Percentiles rank a stretch among this genome's conserved stretches.
These are phyloP conservation scores for Tragelaphus scriptus DNA, from an alignment of 2,113 vertebrate species.

Conservation along the genomic window DNA sequence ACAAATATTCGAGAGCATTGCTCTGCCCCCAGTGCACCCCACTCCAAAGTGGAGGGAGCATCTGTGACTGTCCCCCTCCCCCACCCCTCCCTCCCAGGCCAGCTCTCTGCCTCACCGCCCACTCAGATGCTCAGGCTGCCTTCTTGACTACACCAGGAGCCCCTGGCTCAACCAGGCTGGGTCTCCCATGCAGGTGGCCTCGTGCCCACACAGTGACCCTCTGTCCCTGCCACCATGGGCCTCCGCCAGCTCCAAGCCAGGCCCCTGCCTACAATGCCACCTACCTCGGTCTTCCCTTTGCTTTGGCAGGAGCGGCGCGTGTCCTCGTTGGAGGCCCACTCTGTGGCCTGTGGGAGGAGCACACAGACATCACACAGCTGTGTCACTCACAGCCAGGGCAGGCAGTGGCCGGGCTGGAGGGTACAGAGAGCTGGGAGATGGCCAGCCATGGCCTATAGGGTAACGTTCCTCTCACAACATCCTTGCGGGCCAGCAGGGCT, in stretches of 20 bases:
- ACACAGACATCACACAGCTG: conserved; percentile 67
- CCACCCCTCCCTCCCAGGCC: not conserved
- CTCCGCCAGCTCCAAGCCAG: not conserved
- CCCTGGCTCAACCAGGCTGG: not conserved
- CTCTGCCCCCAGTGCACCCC: not conserved
- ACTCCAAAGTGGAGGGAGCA: not conserved
- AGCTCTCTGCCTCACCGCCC: fast-evolving
- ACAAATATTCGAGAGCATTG: not conserved
- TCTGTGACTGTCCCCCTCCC: not conserved
- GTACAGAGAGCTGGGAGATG: not conserved
- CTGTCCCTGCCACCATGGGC: not conserved
- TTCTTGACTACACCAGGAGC: not conserved
- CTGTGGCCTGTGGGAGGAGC: conserved; percentile 91
- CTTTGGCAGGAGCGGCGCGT: conserved; percentile 98
- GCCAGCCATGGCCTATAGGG: not conserved
- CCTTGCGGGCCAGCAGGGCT: not conserved
- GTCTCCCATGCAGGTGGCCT: not conserved
- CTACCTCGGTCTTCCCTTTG: conserved; percentile 99
- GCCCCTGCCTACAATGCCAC: not conserved
- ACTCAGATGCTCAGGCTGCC: not conserved
- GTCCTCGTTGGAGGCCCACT: conserved; percentile 97
- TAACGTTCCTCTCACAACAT: not conserved
- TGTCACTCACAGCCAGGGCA: not conserved
- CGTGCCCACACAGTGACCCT: fast-evolving
- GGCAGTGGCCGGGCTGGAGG: not conserved